These are phyloP conservation scores for Kryptolebias ocellatus DNA, from an alignment of 2,797 vertebrate genomes.

Conservation along the genomic window DNA sequence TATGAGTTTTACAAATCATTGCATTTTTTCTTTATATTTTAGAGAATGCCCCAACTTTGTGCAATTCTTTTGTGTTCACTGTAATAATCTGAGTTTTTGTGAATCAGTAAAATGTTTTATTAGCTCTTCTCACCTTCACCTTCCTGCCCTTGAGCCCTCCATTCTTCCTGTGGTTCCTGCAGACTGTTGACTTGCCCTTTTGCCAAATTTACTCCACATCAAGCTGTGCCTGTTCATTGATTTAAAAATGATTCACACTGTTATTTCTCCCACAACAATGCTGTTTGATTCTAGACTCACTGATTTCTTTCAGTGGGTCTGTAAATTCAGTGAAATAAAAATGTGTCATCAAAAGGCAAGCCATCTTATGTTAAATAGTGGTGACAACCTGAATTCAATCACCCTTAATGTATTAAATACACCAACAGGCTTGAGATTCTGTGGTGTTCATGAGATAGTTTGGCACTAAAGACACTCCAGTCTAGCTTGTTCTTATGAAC, in stretches of 20 bases:
- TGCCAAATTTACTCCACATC: constrained; percentile 30
- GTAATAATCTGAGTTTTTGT: too few species aligned
- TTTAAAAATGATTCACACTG: constrained; percentile 38
- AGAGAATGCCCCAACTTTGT: too few species aligned
- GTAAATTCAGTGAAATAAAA: constrained; percentile 8
- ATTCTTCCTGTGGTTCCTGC: constrained; percentile 24
- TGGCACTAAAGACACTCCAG: too few species aligned
- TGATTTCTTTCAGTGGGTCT: not conserved
- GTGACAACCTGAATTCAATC: too few species aligned
- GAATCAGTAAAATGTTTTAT: too few species aligned
- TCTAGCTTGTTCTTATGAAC: too few species aligned
- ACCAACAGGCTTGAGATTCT: too few species aligned
- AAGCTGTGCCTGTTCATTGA: constrained; percentile 52
- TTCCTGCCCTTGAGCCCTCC: constrained; percentile 54
- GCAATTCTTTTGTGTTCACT: too few species aligned
- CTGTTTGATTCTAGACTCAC: constrained; percentile 11
- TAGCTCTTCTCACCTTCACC: constrained; percentile 38
- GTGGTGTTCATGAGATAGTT: too few species aligned
- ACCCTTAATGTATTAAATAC: too few species aligned
- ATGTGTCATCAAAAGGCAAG: constrained; percentile 7
- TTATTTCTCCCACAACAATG: constrained; percentile 6
- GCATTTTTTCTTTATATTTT: too few species aligned
- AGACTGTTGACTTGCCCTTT: constrained; percentile 41
- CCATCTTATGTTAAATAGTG: not conserved
- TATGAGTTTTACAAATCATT: too few species aligned